A percentile compares a stretch with the other conserved stretches of the same genome.
Conservation (phyloP, 1,140 invertebrate species). For the Parapsyche elsis region DNA sequence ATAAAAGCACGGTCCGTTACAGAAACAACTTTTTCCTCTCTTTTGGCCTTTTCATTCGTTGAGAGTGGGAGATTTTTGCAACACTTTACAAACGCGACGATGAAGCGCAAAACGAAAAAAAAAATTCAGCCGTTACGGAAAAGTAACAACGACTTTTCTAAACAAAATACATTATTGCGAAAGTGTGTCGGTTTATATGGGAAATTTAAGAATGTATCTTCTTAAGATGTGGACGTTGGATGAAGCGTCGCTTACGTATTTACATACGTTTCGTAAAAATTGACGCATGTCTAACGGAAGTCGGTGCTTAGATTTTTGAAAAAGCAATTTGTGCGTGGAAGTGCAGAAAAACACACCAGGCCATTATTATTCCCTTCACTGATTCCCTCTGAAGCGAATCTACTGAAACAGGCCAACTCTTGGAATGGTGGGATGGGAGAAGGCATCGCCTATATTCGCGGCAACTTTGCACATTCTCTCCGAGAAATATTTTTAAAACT, state of each 20-base stretch:
- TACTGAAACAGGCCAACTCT: conserved; percentile 3
- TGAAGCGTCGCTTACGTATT: not conserved
- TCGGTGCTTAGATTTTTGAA: not conserved
- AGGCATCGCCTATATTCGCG: conserved; percentile 10
- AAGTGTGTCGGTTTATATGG: not conserved
- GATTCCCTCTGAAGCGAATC: conserved; percentile 12
- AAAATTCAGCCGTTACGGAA: not conserved
- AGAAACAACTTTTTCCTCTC: conserved; percentile 13
- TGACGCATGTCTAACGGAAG: not conserved
- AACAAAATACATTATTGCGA: not conserved
- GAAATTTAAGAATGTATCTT: not conserved
- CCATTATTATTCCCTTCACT: not conserved
- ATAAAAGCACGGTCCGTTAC: conserved; percentile 25
- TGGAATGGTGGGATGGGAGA: not conserved
- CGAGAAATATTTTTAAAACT: conserved; percentile 37
- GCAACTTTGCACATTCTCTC: conserved; percentile 34
- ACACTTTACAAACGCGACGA: conserved; percentile 20
- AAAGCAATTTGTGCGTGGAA: not conserved
- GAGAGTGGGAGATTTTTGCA: not conserved
- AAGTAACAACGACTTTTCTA: not conserved
- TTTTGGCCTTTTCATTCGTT: not conserved
- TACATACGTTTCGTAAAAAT: not conserved
- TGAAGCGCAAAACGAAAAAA: not conserved
- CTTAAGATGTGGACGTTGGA: not conserved
- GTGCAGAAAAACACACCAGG: not conserved